Percentiles rank a stretch among this genome's conserved stretches.
Evolutionary conservation across 2,113 vertebrate species (phyloP).

Genomic region (Scalopus aquaticus): DNA sequence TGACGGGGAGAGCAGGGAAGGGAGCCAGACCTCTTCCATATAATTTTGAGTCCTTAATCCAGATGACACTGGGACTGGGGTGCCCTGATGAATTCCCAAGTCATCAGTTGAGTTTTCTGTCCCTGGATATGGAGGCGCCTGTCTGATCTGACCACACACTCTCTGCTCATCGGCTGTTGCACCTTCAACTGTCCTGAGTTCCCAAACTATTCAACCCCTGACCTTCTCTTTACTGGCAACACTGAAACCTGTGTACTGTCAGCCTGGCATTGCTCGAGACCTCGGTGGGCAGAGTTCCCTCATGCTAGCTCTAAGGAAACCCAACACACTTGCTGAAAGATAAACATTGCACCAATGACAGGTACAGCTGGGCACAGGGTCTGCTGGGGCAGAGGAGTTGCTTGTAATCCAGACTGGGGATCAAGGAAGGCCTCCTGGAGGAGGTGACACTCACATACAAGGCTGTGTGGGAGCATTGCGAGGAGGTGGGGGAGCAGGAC

Average conservation of each 20-base stretch:
- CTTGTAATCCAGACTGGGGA: neutral
- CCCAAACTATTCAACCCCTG: neutral
- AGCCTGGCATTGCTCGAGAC: neutral
- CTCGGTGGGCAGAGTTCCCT: neutral
- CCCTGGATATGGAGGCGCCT: neutral
- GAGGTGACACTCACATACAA: neutral
- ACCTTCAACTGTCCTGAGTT: neutral
- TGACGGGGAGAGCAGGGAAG: too few relatives aligned
- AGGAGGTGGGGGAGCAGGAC: too few relatives aligned
- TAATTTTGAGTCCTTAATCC: neutral
- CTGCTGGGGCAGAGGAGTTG: fast-evolving
- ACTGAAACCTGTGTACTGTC: neutral
- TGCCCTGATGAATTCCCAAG: neutral
- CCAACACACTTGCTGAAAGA: neutral
- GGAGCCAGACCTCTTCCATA: neutral
- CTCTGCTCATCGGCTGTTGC: too few relatives aligned
- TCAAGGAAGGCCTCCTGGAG: neutral
- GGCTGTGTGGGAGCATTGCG: neutral
- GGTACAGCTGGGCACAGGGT: neutral
- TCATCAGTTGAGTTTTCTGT: neutral
- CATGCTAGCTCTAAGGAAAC: neutral
- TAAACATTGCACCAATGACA: neutral
- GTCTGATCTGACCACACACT: neutral
- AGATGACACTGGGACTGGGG: neutral
- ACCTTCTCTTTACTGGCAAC: neutral